A percentile compares a stretch with the other conserved stretches of the same genome.
These are phyloP conservation scores for Drosophila nigricruria DNA, from an alignment of 2,888 invertebrate species.

Conservation along the genomic window DNA sequence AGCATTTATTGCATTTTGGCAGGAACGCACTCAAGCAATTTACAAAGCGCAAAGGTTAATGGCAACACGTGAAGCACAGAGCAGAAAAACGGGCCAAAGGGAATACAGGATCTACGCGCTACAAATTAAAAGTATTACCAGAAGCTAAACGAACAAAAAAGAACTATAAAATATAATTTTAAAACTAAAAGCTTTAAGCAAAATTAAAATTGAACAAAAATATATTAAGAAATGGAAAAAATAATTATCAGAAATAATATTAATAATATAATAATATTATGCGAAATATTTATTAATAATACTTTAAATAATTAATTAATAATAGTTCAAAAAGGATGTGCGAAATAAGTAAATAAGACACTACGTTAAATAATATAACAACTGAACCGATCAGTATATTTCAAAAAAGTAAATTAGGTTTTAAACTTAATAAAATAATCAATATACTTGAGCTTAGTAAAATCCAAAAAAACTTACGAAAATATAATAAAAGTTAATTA, in stretches of 20 bases:
- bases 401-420: too few species aligned
- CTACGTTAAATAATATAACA: too few species aligned
- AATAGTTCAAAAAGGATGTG: too few species aligned
- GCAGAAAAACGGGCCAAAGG: slow-evolving; percentile 35
- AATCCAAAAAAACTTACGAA: too few species aligned
- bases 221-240: neutral
- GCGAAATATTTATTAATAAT: too few species aligned
- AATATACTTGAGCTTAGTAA: too few species aligned
- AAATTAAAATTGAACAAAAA: neutral
- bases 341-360: too few species aligned
- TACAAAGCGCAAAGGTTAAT: slow-evolving; percentile 43
- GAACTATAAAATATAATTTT: neutral
- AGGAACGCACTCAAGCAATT: slow-evolving; percentile 61
- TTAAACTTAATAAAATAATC: too few species aligned
- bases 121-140: neutral
- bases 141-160: neutral
- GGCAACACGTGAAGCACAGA: slow-evolving; percentile 29
- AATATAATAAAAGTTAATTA: neutral
- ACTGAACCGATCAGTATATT: too few species aligned
- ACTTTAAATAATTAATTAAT: too few species aligned
- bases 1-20: slow-evolving; percentile 74
- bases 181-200: neutral
- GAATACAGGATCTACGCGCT: slow-evolving; percentile 5
- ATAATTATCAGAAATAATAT: neutral
- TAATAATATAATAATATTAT: neutral